A percentile compares a stretch with the other conserved stretches of the same genome.
Evolutionary conservation across 2,113 vertebrate species (phyloP).

Genomic region (Neodontobutis hainanensis): DNA sequence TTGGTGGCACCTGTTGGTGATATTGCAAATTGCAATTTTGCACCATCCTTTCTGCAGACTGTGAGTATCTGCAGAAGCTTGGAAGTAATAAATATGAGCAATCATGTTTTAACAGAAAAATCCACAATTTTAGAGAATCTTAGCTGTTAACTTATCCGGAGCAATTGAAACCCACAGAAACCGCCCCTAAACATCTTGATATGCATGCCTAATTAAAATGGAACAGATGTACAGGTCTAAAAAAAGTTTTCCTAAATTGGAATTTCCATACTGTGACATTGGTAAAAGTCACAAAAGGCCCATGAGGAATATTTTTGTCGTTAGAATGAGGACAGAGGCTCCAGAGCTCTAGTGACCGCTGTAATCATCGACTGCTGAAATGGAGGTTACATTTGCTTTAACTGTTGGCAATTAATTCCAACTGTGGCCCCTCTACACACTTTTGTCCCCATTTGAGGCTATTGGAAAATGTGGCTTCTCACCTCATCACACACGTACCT

Average conservation of each 20-base stretch:
- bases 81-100: no score
- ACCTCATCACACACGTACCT: slow-evolving; percentile 12
- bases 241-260: slow-evolving; percentile 47
- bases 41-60: no score
- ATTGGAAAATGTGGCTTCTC: slow-evolving; percentile 16
- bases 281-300: slow-evolving; percentile 63
- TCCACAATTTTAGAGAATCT: no score
- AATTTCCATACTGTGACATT: slow-evolving; percentile 56
- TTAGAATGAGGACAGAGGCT: slow-evolving; percentile 60
- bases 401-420: slow-evolving; percentile 68
- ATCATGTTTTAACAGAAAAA: no score
- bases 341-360: slow-evolving; percentile 59
- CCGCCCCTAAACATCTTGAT: slow-evolving; percentile 17
- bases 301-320: slow-evolving; percentile 40
- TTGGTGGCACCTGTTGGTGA: no score
- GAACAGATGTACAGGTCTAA: slow-evolving; percentile 29
- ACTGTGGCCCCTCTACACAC: slow-evolving; percentile 31
- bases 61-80: no score
- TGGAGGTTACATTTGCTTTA: slow-evolving; percentile 63
- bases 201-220: slow-evolving; percentile 30
- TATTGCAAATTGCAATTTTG: no score
- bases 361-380: slow-evolving; percentile 58
- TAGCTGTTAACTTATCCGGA: no score
- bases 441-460: slow-evolving; percentile 51
- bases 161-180: slow-evolving; percentile 3